Percentiles rank a stretch among this genome's conserved stretches.
Evolutionary conservation across 2,113 vertebrate genomes (phyloP).

Genomic region (Paracyprichromis sp.): DNA sequence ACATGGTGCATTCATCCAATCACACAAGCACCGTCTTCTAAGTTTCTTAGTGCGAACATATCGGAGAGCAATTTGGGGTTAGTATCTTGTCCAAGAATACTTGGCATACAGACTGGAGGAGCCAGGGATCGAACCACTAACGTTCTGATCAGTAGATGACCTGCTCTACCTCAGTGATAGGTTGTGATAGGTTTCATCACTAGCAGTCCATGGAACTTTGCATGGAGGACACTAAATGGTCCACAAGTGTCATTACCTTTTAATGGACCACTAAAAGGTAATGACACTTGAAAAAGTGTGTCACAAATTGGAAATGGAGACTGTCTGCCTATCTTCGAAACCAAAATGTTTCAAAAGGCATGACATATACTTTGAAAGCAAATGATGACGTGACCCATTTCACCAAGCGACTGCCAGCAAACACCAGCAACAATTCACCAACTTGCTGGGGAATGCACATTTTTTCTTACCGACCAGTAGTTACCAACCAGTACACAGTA

Average conservation of each 20-base stretch:
- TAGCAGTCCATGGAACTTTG: not conserved
- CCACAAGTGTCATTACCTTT: too few species aligned
- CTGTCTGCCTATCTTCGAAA: not conserved
- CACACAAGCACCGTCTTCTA: not conserved
- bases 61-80: not conserved
- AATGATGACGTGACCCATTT: not conserved
- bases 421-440: not conserved
- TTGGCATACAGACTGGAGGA: not conserved
- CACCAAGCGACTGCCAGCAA: not conserved
- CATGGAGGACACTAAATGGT: not conserved
- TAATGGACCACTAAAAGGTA: not conserved
- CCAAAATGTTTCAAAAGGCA: not conserved
- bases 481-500: not conserved
- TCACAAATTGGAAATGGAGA: not conserved
- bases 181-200: not conserved
- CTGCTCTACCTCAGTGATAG: not conserved
- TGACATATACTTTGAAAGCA: not conserved
- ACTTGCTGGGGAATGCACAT: not conserved
- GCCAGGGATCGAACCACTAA: fast-evolving
- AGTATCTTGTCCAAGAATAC: not conserved
- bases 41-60: not conserved
- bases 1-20: not conserved
- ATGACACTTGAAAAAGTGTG: not conserved
- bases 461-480: not conserved
- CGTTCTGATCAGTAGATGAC: not conserved